Percentiles rank a stretch among this genome's conserved stretches.
Conservation (phyloP, 2,113 vertebrate species). For the Capra hircus region DNA sequence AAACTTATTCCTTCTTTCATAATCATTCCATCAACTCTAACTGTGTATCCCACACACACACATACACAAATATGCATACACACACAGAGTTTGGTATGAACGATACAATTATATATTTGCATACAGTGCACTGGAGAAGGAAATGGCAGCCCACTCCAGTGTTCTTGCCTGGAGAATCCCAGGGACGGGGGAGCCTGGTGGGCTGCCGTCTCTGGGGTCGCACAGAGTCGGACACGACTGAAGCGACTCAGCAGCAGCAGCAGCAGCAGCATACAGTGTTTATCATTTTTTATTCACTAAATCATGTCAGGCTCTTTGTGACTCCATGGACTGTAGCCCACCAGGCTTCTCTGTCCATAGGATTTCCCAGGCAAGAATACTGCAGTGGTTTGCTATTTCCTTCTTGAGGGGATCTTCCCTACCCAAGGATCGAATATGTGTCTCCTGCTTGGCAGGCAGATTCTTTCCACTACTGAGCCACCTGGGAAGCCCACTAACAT, state of each 20-base stretch:
- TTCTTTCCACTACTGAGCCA: background rate
- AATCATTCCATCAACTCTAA: background rate
- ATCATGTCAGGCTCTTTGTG: background rate
- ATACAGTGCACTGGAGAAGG: background rate
- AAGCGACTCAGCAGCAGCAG: background rate
- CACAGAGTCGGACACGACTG: accelerated
- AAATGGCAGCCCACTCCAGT: background rate
- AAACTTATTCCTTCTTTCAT: background rate
- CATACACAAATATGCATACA: background rate
- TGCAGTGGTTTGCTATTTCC: background rate
- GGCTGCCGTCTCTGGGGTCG: accelerated
- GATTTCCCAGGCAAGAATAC: background rate
- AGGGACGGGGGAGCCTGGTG: accelerated
- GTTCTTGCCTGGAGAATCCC: background rate
- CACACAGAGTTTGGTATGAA: background rate
- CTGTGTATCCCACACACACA: background rate
- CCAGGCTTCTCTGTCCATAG: background rate
- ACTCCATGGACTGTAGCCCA: background rate
- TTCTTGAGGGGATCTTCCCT: background rate
- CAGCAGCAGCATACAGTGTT: background rate
- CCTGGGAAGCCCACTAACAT: background rate
- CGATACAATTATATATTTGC: background rate
- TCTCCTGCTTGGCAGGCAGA: background rate
- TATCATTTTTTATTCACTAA: background rate
- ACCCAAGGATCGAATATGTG: background rate